Evolutionary conservation across 2,888 invertebrate species (phyloP).

Genomic region (Mythimna lalbum): DNA sequence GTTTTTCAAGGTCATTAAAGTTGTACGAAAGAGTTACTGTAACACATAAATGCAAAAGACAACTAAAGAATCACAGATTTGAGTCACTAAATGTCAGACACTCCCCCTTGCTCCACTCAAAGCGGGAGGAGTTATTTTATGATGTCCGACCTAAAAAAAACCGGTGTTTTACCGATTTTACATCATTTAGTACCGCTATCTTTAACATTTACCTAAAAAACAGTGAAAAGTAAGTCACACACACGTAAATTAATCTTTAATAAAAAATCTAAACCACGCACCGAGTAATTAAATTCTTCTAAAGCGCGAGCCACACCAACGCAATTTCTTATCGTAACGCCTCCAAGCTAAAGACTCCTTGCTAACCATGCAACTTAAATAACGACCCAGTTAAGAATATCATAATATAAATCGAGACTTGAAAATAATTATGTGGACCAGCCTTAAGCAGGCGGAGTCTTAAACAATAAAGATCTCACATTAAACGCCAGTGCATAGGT

Average conservation of each 20-base stretch:
- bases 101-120: no score
- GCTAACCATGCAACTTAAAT: conserved; percentile 2
- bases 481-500: conserved; percentile 41
- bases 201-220: conserved; percentile 1
- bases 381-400: not conserved
- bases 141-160: no score
- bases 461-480: conserved; percentile 55
- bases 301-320: conserved; percentile 14
- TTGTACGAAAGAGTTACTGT: no score
- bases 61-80: no score
- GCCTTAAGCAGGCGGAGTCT: conserved; percentile 32
- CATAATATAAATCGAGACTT: conserved; percentile 1
- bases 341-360: not conserved
- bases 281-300: conserved; percentile 22
- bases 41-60: no score
- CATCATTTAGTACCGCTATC: conserved; percentile 12
- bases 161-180: not conserved
- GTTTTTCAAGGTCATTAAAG: no score
- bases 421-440: conserved; percentile 10
- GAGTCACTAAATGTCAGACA: no score
- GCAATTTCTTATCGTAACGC: conserved; percentile 11
- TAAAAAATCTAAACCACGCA: conserved; percentile 5
- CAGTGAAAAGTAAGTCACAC: conserved; percentile 22
- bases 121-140: no score
- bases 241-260: conserved; percentile 20